These are phyloP conservation scores for Rhincodon typus DNA, from an alignment of 2,797 vertebrate species.

Conservation along the genomic window DNA sequence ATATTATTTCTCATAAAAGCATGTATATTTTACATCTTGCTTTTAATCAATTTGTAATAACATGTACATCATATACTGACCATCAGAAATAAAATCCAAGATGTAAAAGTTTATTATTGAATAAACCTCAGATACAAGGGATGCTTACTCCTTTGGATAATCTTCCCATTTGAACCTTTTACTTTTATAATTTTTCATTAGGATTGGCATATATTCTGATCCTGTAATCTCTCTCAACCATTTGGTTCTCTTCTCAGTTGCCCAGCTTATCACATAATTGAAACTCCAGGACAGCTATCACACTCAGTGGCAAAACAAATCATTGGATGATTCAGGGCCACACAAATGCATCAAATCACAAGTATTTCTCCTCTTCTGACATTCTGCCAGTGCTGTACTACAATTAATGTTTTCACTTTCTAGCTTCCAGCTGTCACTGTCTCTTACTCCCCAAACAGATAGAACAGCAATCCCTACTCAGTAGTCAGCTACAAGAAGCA, in stretches of 20 bases:
- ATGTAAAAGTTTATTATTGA: neutral
- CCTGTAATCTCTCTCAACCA: neutral
- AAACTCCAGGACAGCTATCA: neutral
- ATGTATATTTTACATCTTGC: neutral
- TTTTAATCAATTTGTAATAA: neutral
- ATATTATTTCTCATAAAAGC: neutral
- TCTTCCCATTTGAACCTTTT: neutral
- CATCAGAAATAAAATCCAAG: neutral
- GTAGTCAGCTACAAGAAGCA: neutral
- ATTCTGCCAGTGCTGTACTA: neutral
- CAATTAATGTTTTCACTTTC: conserved; percentile 11
- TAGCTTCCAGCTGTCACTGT: neutral
- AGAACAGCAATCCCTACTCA: neutral
- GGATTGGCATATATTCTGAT: neutral
- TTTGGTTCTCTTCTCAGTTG: neutral
- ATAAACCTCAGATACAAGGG: neutral
- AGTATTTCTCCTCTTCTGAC: neutral
- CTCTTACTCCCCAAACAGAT: neutral
- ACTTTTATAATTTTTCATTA: neutral
- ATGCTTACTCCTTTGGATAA: neutral
- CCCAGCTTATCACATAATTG: neutral
- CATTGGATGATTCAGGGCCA: neutral
- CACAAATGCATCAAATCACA: neutral
- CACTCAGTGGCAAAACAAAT: neutral
- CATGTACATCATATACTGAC: neutral